Conservation (phyloP, 2,888 invertebrate species). For the Smittia aterrima region DNA sequence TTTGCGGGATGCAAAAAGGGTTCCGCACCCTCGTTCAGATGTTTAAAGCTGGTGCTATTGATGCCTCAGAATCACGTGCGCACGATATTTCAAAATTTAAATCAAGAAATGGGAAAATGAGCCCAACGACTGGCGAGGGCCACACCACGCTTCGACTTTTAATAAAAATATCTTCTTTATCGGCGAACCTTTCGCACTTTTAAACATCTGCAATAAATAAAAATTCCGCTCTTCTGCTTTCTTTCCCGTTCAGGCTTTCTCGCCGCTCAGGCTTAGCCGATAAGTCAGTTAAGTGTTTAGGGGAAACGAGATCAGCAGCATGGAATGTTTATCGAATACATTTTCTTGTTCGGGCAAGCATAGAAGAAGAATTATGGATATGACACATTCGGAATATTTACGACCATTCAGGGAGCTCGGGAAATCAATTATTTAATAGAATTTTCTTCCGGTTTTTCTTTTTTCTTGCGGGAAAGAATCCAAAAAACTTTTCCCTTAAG, state of each 20-base stretch:
- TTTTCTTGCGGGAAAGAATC: background rate
- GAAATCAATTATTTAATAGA: slow-evolving; percentile 41
- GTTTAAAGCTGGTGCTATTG: slow-evolving; percentile 14
- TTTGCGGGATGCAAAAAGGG: background rate
- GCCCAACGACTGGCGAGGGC: slow-evolving; percentile 5
- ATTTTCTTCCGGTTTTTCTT: too few species aligned
- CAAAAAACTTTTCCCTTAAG: slow-evolving; percentile 25
- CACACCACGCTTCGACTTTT: slow-evolving; percentile 32
- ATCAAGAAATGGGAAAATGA: slow-evolving; percentile 21
- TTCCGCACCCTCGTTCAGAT: slow-evolving; percentile 23
- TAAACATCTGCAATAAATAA: slow-evolving; percentile 28
- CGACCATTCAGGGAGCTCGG: slow-evolving; percentile 20
- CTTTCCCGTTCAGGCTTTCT: background rate
- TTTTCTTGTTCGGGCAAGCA: background rate
- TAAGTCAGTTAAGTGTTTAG: slow-evolving; percentile 14
- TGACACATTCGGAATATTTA: slow-evolving; percentile 38
- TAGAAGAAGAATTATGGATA: slow-evolving; percentile 13
- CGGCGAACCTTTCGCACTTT: background rate
- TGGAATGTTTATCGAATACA: slow-evolving; percentile 14
- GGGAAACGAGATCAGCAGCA: background rate
- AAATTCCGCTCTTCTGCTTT: background rate
- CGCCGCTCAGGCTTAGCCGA: background rate
- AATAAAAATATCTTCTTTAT: slow-evolving; percentile 28
- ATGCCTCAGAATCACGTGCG: slow-evolving; percentile 40
- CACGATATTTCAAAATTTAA: slow-evolving; percentile 40